A percentile compares a stretch with the other conserved stretches of the same genome.
phyloP scores from a whole-genome alignment of 2,797 vertebrate species.

The Eulemur coronatus region DNA sequence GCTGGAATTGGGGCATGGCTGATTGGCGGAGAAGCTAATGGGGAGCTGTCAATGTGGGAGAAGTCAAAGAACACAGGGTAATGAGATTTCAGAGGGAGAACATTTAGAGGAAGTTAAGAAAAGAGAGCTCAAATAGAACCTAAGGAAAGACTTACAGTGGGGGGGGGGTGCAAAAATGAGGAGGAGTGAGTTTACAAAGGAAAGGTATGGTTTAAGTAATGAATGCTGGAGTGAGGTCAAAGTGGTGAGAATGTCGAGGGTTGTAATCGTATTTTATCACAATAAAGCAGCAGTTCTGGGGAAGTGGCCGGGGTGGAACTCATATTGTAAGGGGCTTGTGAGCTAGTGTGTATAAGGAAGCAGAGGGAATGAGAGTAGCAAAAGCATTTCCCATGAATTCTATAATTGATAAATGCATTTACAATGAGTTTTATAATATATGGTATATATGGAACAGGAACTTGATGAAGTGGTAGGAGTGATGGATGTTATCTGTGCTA shows the following conservation, averaged over 20 bases:
- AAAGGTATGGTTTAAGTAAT: neutral
- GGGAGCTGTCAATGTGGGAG: too few relatives aligned
- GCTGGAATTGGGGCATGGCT: neutral
- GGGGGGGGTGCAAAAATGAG: neutral
- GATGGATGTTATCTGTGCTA: neutral
- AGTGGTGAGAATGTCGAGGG: neutral
- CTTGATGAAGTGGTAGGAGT: neutral
- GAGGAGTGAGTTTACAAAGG: neutral
- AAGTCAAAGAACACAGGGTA: neutral
- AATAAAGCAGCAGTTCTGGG: neutral
- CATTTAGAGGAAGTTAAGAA: neutral
- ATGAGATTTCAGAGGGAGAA: neutral
- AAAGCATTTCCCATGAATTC: neutral
- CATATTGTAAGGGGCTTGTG: neutral
- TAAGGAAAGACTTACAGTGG: neutral
- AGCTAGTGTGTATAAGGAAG: neutral
- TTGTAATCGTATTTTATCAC: neutral
- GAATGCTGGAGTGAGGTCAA: neutral
- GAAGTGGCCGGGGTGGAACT: neutral
- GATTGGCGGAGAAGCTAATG: neutral
- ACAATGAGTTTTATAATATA: neutral
- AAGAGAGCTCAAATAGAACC: neutral
- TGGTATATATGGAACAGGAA: neutral
- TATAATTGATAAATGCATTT: neutral
- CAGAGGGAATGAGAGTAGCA: neutral